Evolutionary conservation across 2,797 vertebrate genomes (phyloP), one percentile per base, ranked within the genome.

Genomic region (Rhinichthys osculus): DNA sequence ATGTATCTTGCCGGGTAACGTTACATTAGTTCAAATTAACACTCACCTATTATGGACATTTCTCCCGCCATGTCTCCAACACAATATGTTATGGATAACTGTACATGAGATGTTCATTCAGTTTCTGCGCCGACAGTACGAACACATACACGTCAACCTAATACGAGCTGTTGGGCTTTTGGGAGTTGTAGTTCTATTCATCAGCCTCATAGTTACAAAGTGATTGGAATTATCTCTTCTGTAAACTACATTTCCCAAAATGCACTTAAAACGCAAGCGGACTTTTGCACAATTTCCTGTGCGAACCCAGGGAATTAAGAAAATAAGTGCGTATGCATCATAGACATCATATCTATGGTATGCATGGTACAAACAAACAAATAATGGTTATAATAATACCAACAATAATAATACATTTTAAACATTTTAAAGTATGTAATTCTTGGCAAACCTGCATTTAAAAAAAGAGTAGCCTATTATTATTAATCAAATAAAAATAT

Each of bases 41-140:
- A 92, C 94, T 95, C 88, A 96, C 96, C 96, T 11, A 96, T 91
- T 90, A 95, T 93, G 1, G 96, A 95, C 9, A 96, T 92, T 87
- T 95, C 94, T 66, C 95, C 96, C 3, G 95, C 86, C 96, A 96
- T 96, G 30, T 59, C 87, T 38, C n/a, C 33, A 30, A 30, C 11
- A 7, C 14, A 38, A 62, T 81, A 50, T 16, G 2, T 16, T 77
- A 86, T 40, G 81, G 52, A 23, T 21, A 40, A 3, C 59, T 19
- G 44, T 64, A 81, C 59, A 35, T 86, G 8, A 52, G 74, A 67
- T 83, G 57, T 66, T 84, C 17, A 72, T 35, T 21, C 64, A 57
- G 52, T 80, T 69, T 71, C 87, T 76, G 73, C 21, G 50, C 78
- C 30, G 77, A 50, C 52, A 50, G 54, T 44, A 11, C 30, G 23